Evolutionary conservation across 1,140 invertebrate genomes (phyloP).

Genomic region (Drosophila grimshawi): DNA sequence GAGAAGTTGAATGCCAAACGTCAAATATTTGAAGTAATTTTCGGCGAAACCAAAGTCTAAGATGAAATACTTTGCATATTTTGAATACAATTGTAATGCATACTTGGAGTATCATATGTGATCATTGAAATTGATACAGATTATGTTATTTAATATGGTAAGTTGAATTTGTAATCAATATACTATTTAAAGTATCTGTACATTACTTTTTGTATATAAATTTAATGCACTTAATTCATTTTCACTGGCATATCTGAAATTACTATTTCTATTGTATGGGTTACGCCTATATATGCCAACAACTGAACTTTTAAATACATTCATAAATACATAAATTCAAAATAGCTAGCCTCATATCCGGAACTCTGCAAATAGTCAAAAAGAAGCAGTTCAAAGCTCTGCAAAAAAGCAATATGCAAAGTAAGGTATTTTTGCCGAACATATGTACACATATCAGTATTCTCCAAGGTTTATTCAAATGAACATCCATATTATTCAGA

Average conservation of each 20-base stretch:
- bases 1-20: constrained; percentile 22
- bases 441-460: neutral
- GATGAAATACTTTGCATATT: neutral
- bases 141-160: no score
- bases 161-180: no score
- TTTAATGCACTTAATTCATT: no score
- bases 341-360: no score
- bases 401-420: neutral
- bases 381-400: neutral
- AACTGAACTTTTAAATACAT: no score
- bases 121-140: neutral
- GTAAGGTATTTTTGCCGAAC: neutral
- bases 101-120: neutral
- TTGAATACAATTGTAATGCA: neutral
- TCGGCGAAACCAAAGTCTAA: neutral
- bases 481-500: neutral
- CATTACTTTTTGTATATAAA: no score
- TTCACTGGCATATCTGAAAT: no score
- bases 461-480: neutral
- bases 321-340: no score
- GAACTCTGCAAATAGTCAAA: neutral
- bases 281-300: no score
- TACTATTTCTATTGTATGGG: no score
- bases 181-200: no score
- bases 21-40: constrained; percentile 40